Conservation (phyloP, 2,797 vertebrate genomes). For the Discoglossus pictus region DNA sequence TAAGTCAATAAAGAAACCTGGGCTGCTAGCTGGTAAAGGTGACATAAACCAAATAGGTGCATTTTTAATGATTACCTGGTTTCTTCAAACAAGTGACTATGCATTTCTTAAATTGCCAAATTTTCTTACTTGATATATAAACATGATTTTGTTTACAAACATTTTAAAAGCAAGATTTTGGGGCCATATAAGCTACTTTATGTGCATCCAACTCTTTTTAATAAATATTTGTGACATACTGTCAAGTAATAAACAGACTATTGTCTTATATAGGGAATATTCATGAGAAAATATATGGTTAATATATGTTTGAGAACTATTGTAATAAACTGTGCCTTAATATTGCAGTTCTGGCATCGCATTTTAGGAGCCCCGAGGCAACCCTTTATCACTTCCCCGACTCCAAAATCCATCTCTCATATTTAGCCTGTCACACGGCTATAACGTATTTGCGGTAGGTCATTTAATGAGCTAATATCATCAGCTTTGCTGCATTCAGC, state of each 20-base stretch:
- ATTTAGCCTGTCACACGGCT: constrained; percentile 11
- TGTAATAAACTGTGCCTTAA: constrained; percentile 24
- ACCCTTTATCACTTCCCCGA: constrained; percentile 20
- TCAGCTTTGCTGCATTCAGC: constrained; percentile 26
- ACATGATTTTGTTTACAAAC: too few species aligned
- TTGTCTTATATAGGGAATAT: constrained; percentile 4
- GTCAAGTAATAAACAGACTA: neutral
- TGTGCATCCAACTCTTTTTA: neutral
- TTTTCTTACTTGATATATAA: too few species aligned
- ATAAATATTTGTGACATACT: neutral
- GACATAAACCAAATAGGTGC: too few species aligned
- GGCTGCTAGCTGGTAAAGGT: too few species aligned
- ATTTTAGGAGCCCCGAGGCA: constrained; percentile 15
- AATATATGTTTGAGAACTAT: constrained; percentile 8
- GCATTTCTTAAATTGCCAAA: too few species aligned
- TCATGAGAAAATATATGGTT: constrained; percentile 18
- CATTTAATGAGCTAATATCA: constrained; percentile 33
- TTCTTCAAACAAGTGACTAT: too few species aligned
- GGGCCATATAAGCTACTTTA: too few species aligned
- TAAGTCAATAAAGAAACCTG: too few species aligned
- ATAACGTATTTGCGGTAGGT: neutral
- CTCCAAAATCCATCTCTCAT: constrained; percentile 11
- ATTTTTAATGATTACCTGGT: too few species aligned
- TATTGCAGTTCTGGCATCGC: constrained; percentile 3
- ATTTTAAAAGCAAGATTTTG: too few species aligned